Evolutionary conservation across 2,113 vertebrate genomes (phyloP).

Genomic region (Chaenocephalus aceratus): DNA sequence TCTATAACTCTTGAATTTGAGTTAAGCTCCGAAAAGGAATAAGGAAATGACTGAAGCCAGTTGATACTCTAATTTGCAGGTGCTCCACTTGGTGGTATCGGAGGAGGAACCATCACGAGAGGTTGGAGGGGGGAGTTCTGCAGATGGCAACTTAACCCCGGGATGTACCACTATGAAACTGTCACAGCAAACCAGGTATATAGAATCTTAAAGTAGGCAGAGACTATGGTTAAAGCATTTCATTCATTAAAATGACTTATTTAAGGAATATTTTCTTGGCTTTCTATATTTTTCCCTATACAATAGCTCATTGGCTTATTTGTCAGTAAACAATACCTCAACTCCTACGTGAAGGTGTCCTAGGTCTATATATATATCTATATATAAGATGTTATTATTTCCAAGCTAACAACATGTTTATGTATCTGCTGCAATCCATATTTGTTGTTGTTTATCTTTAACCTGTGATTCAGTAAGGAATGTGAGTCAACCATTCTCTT

Average conservation of each 20-base stretch:
- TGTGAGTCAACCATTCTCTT: no score
- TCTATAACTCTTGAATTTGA: background rate
- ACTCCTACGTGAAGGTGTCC: background rate
- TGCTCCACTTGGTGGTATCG: constrained; percentile 94
- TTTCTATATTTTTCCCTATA: background rate
- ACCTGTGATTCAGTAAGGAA: no score
- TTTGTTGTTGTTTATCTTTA: no score
- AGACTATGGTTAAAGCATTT: no score
- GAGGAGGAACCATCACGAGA: constrained; percentile 95
- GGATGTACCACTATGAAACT: constrained; percentile 92
- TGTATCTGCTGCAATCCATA: no score
- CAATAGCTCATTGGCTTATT: background rate
- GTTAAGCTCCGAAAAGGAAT: background rate
- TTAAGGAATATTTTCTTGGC: background rate
- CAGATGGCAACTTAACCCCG: constrained; percentile 96
- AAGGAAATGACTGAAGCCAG: background rate
- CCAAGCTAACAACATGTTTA: no score
- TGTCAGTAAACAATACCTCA: background rate
- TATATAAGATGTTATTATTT: no score
- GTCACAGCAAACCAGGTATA: constrained; percentile 92
- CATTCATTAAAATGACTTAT: no score
- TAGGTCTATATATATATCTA: no score
- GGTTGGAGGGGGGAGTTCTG: constrained; percentile 97
- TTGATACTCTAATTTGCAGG: constrained; percentile 78
- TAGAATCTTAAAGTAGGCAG: background rate